phyloP scores from a whole-genome alignment of 2,888 invertebrate genomes.

The Gibbula magus region DNA sequence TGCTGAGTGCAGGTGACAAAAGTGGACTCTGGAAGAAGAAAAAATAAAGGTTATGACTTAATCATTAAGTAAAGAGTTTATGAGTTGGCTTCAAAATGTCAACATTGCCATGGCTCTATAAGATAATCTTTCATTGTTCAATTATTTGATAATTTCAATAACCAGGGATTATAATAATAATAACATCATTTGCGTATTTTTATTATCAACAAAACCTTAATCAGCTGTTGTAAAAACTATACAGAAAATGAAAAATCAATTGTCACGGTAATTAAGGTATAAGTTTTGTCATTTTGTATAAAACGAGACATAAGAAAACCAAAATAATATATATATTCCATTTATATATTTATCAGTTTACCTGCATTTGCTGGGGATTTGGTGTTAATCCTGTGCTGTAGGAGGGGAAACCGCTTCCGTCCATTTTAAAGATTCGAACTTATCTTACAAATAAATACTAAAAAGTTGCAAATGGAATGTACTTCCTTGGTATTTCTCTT shows the following conservation, averaged over 20 bases:
- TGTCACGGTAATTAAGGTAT: no score
- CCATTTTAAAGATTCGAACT: conserved; percentile 30
- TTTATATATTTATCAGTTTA: neutral
- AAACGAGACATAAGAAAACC: neutral
- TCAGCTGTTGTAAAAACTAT: neutral
- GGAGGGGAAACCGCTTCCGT: conserved; percentile 46
- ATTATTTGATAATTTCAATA: no score
- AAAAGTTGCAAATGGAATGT: no score
- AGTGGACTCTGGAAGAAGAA: conserved; percentile 62
- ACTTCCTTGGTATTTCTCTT: no score
- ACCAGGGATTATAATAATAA: no score
- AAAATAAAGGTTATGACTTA: no score
- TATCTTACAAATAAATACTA: no score
- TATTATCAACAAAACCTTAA: neutral
- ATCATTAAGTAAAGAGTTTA: no score
- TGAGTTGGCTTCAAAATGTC: no score
- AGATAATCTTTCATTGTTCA: no score
- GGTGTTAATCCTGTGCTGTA: conserved; percentile 59
- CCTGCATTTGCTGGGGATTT: conserved; percentile 50
- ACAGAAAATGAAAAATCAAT: neutral
- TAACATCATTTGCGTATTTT: no score
- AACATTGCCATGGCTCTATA: no score
- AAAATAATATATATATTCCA: neutral
- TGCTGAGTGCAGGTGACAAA: conserved; percentile 63
- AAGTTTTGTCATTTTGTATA: neutral